Evolutionary conservation across 2,797 vertebrate species (phyloP), one percentile per base, ranked within the genome.

Genomic region (Neosilurus mollespiculum): DNA sequence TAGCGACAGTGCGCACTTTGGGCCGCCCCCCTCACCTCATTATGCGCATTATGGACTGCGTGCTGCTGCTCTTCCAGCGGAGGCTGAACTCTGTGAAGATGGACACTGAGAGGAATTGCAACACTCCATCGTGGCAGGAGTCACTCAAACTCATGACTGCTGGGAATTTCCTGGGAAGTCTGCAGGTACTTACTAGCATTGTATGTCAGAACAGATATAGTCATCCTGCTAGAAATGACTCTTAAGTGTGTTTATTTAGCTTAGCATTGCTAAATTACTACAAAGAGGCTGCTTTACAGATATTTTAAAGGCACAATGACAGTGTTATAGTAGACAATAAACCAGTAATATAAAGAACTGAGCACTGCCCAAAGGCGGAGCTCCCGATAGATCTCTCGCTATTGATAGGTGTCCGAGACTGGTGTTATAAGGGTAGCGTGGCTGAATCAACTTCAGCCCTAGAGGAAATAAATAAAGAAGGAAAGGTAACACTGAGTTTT

Each of bases 31-130:
- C 98, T 0, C 97, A 99, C 88, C 96, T 99, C 86, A 98, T 99
- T 91, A 99, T 99, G 98, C 92, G 97, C 2, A 99, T 99, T 91
- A 99, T 99, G 98, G 98, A 99, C 85, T 99, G 97, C 0, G 97
- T 99, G 88, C 87, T 99, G 87, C 93, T 99, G 89, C 95, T 99
- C 11, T 98, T 99, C 91, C 96, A 98, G 83, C 93, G 96, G 70
- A 95, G 91, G 84, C 90, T 99, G 72, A 98, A 96, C 83, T 76
- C 91, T 0, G 96, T 98, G 78, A 97, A 96, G 90, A 82, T 93
- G 0, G 97, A 99, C 89, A 91, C 89, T 0, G 97, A 98, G 83
- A 99, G 94, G 89, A 91, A 92, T 90, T 97, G 96, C 87, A 78
- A 87, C 0, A 78, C 91, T 15, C 96, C 98, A 0, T 99, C 97